Percentiles rank a stretch among this genome's conserved stretches.
phyloP scores from a whole-genome alignment of 2,888 invertebrate species.

The Tenodera sinensis region DNA sequence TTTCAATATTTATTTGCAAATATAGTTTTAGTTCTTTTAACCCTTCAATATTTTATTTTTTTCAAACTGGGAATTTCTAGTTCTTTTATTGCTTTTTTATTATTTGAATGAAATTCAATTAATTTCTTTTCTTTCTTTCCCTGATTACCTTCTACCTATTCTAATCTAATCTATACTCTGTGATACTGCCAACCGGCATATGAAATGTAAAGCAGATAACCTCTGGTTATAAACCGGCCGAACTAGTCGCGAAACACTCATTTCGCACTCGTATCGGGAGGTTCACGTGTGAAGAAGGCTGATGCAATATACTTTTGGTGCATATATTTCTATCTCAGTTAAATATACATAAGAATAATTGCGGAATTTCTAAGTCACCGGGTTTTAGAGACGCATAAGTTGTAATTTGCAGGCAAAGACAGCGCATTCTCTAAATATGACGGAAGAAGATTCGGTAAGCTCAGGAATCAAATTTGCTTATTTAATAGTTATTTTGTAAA shows the following conservation, averaged over 20 bases:
- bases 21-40: no score
- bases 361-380: neutral
- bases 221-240: neutral
- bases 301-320: constrained; percentile 26
- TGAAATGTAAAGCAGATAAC: neutral
- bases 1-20: no score
- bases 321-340: neutral
- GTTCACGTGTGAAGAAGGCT: constrained; percentile 4
- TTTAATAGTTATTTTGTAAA: neutral
- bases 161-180: neutral
- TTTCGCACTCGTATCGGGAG: neutral
- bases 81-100: no score
- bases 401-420: neutral
- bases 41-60: no score
- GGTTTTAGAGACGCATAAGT: neutral
- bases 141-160: no score
- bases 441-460: constrained; percentile 33
- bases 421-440: constrained; percentile 19
- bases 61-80: no score
- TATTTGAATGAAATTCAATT: no score
- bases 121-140: no score
- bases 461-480: neutral
- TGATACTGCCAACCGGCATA: neutral
- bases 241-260: neutral
- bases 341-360: neutral